phyloP scores from a whole-genome alignment of 2,797 vertebrate species.

The Sebastes taczanowskii region DNA sequence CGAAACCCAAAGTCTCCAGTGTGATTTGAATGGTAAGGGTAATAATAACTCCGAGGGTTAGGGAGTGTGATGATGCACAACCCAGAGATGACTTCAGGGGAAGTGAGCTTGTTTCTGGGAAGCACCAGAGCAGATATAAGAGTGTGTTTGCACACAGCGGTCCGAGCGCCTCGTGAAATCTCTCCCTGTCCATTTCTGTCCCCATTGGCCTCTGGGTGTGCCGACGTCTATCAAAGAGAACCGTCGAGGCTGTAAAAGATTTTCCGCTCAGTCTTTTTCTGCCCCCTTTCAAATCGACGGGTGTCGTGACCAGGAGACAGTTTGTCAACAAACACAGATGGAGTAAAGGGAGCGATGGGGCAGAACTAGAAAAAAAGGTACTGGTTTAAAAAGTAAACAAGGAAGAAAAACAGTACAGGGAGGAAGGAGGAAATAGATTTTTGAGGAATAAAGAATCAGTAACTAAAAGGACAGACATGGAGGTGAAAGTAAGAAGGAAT shows the following conservation, averaged over 20 bases:
- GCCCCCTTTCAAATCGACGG: not conserved
- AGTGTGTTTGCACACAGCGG: constrained; percentile 26
- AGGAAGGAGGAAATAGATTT: not conserved
- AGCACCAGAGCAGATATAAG: constrained; percentile 26
- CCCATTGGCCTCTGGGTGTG: not conserved
- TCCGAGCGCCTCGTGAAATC: not conserved
- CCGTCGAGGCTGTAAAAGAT: not conserved
- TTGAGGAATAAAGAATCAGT: not conserved
- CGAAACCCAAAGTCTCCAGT: not conserved
- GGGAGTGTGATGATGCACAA: not conserved
- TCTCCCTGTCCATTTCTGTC: not conserved
- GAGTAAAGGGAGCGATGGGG: not conserved
- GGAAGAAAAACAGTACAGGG: not conserved
- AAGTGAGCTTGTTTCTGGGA: constrained; percentile 17
- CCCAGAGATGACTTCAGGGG: not conserved
- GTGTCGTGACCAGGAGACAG: not conserved
- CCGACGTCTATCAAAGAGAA: not conserved
- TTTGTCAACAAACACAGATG: constrained; percentile 14
- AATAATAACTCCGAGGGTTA: not conserved
- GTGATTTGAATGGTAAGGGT: constrained; percentile 7
- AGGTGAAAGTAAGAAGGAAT: not conserved
- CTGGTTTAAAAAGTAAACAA: not conserved
- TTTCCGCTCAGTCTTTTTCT: constrained; percentile 1
- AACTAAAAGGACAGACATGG: not conserved
- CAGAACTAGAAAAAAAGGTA: not conserved